phyloP scores from a whole-genome alignment of 1,140 invertebrate genomes.

The Drosophila athabasca region DNA sequence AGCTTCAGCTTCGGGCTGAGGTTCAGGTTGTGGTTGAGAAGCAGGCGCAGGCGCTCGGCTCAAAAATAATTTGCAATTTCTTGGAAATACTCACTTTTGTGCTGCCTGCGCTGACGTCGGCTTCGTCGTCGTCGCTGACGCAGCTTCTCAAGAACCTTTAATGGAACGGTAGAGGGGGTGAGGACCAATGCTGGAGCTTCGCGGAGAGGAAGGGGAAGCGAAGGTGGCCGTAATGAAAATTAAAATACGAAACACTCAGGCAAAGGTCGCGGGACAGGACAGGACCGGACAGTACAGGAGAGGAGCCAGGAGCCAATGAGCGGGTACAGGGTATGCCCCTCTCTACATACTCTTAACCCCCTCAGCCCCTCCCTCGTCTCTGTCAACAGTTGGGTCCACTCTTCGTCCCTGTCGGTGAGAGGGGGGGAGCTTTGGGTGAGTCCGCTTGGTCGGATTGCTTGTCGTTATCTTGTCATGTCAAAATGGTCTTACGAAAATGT shows the following conservation, averaged over 20 bases:
- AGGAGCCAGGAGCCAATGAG: constrained; percentile 73
- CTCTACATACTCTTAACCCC: not conserved
- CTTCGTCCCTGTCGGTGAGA: not conserved
- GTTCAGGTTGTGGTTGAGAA: constrained; percentile 16
- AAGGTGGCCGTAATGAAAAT: constrained; percentile 77
- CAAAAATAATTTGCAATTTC: constrained; percentile 83
- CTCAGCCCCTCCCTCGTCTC: not conserved
- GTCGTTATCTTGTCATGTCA: constrained; percentile 83
- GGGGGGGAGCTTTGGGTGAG: constrained; percentile 38
- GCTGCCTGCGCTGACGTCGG: constrained; percentile 68
- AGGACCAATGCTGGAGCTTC: constrained; percentile 4
- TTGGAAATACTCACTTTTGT: constrained; percentile 79
- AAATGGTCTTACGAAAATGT: constrained; percentile 83
- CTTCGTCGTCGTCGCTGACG: constrained; percentile 54
- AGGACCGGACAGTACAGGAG: not conserved
- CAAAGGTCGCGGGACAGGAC: constrained; percentile 47
- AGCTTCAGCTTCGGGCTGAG: constrained; percentile 21
- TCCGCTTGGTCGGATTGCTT: constrained; percentile 70
- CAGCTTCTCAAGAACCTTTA: constrained; percentile 77
- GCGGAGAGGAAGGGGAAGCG: constrained; percentile 12
- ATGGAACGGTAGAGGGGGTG: constrained; percentile 17
- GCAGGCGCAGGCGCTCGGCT: constrained; percentile 76
- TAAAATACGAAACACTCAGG: constrained; percentile 79
- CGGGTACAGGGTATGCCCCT: constrained; percentile 48
- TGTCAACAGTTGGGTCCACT: not conserved